Conservation (phyloP, 2,888 invertebrate genomes). For the Rhodophaea formosa region DNA sequence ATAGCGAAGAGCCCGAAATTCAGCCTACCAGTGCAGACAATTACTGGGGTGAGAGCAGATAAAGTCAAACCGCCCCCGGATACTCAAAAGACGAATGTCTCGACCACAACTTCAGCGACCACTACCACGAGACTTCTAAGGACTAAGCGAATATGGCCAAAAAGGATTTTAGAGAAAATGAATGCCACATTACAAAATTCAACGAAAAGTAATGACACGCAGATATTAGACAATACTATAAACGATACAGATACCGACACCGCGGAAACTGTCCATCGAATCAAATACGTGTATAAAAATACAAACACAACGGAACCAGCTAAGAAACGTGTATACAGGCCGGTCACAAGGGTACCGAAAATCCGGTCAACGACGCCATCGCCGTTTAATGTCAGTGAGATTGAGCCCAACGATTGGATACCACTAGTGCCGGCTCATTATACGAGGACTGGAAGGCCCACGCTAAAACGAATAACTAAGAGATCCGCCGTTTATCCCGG, state of each 20-base stretch:
- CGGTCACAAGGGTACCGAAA: conserved; percentile 63
- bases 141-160: conserved; percentile 76
- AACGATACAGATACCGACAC: conserved; percentile 47
- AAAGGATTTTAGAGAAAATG: conserved; percentile 51
- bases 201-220: conserved; percentile 42
- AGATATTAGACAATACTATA: conserved; percentile 39
- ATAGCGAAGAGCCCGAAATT: conserved; percentile 56
- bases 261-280: conserved; percentile 47
- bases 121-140: conserved; percentile 61
- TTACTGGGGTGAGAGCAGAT: conserved; percentile 64
- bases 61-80: conserved; percentile 58
- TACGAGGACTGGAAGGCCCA: conserved; percentile 42
- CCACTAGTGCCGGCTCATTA: conserved; percentile 70
- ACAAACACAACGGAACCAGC: conserved; percentile 39
- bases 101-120: conserved; percentile 51
- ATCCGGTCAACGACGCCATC: conserved; percentile 47
- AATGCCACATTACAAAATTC: conserved; percentile 41
- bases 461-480: conserved; percentile 44
- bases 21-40: conserved; percentile 65
- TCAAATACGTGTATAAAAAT: conserved; percentile 47
- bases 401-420: conserved; percentile 68
- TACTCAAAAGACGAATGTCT: conserved; percentile 37
- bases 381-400: conserved; percentile 45
- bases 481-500: conserved; percentile 46
- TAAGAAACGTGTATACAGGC: conserved; percentile 56